Evolutionary conservation across 2,113 vertebrate species (phyloP).

Genomic region (Sander lucioperca): DNA sequence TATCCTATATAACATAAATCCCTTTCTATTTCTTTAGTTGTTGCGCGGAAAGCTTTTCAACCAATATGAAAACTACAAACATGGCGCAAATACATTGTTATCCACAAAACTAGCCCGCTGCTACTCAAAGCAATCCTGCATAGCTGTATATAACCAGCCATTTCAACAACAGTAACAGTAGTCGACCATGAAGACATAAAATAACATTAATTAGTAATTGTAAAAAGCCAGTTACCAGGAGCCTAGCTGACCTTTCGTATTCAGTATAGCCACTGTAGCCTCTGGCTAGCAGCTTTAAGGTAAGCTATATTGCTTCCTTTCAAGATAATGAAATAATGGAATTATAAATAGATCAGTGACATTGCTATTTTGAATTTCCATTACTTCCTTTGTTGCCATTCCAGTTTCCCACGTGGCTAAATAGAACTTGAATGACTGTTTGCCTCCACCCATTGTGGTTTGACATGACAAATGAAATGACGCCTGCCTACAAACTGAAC

Average conservation of each 20-base stretch:
- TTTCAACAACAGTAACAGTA: background rate
- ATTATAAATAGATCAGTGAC: conserved; percentile 20
- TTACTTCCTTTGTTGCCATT: conserved; percentile 51
- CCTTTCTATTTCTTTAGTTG: background rate
- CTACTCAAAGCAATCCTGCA: background rate
- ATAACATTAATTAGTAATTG: background rate
- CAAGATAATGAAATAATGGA: background rate
- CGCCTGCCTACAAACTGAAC: background rate
- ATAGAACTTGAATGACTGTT: conserved; percentile 26
- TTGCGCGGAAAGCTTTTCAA: background rate
- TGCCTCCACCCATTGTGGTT: conserved; percentile 40
- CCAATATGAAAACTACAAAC: background rate
- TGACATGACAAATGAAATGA: conserved; percentile 19
- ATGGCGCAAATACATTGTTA: background rate
- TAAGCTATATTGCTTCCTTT: background rate
- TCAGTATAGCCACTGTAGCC: background rate
- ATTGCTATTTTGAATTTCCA: conserved; percentile 18
- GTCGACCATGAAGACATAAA: background rate
- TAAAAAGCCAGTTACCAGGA: background rate
- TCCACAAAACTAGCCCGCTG: background rate
- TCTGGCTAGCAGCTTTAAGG: background rate
- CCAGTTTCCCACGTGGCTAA: conserved; percentile 50
- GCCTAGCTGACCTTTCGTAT: background rate
- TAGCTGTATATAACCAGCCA: background rate
- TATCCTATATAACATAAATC: background rate